These are phyloP conservation scores for Perca schrenkii DNA, from an alignment of 2,113 vertebrate species.

Conservation along the genomic window DNA sequence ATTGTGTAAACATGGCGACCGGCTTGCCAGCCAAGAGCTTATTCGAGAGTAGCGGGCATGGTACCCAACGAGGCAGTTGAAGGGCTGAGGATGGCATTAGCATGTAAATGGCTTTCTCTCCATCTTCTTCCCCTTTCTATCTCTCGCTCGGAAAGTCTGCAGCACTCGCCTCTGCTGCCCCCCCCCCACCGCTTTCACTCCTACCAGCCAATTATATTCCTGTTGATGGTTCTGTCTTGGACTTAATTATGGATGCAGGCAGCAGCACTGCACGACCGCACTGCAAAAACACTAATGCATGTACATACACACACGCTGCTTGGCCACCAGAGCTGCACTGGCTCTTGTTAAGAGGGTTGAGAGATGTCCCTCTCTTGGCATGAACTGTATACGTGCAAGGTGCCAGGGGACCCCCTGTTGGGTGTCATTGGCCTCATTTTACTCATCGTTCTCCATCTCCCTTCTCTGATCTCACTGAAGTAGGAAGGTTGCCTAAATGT, in stretches of 20 bases:
- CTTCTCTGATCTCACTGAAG: constrained; percentile 52
- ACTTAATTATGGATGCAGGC: constrained; percentile 77
- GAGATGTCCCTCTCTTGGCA: constrained; percentile 60
- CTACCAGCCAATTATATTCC: constrained; percentile 69
- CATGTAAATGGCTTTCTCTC: constrained; percentile 84
- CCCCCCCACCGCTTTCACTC: neutral
- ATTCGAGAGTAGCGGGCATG: constrained; percentile 56
- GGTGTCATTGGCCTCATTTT: constrained; percentile 64
- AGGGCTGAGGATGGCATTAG: constrained; percentile 81
- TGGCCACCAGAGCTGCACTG: constrained; percentile 52
- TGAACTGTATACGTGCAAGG: constrained; percentile 17
- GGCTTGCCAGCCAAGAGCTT: constrained; percentile 70
- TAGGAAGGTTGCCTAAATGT: constrained; percentile 28
- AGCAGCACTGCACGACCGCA: constrained; percentile 50
- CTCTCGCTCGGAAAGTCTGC: constrained; percentile 57
- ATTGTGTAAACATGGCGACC: constrained; percentile 83
- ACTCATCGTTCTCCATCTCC: constrained; percentile 40
- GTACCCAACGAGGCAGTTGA: constrained; percentile 71
- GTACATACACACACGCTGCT: constrained; percentile 45
- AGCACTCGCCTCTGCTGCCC: constrained; percentile 36
- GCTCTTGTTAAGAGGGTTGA: constrained; percentile 59
- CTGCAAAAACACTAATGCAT: constrained; percentile 54
- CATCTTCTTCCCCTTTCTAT: constrained; percentile 54
- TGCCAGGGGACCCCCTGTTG: constrained; percentile 62
- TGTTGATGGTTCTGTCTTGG: constrained; percentile 60